Base-by-base conservation (phyloP, 2,888 invertebrate species). In the Stegana nigrithorax region DNA sequence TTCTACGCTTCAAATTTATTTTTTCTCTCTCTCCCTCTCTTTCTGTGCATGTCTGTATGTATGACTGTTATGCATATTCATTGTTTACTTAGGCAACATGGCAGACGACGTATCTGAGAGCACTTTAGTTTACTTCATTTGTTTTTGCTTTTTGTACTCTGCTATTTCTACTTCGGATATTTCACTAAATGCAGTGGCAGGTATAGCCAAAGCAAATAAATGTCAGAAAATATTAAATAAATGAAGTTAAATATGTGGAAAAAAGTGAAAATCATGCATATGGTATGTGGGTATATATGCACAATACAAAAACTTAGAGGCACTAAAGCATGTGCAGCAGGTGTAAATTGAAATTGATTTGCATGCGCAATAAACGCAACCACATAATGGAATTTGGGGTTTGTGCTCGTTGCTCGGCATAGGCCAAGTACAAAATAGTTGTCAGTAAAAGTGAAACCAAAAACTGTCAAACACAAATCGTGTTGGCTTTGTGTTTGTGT, bases 31-130 rank as follows among this genome's bases (percentile, higher is more conserved):
- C 12, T 51, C n/a, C 27, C 29, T 44, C 25, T 25, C 36, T 12
- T 29, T 47, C 7, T 44, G n/a, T n/a, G 50, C 51, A n/a, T 44
- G 7, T 50, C 39, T n/a, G 25, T 5, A 21, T 17, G 32, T 36
- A 29, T 21, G 12, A 61, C 71, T 29, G 69, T 80, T 80, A 80
- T 76, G 73, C 81, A 79, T 76, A 76, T 80, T 80, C 75, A 76
- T 76, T 79, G 81, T 78, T 80, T 76, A 77, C 73, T 73, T 67
- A 63, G 64, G 60, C 8, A 32, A 21, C 32, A 19, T 55, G 21
- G 36, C 32, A 21, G 53, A 55, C 53, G 32, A 55, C 53, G 53
- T 55, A 36, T n/a, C 32, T 32, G 53, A 55, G 53, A 19, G 53
- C 53, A 55, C 12, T 21, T 32, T 2, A 32, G 36, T 19, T 32